phyloP scores from a whole-genome alignment of 2,888 invertebrate genomes.

The Seira sanloemensis region DNA sequence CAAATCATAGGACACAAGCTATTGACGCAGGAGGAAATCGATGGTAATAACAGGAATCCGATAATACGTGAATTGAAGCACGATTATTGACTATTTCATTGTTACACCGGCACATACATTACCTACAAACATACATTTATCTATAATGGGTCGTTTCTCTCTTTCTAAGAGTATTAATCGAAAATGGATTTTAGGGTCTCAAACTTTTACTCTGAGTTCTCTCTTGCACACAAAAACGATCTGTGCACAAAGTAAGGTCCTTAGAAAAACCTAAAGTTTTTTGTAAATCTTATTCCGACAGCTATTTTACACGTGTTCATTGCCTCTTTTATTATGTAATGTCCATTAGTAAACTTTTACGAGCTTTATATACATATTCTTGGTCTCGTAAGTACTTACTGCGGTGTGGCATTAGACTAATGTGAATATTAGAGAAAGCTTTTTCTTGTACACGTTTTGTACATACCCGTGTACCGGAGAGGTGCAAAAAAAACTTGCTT shows the following conservation, averaged over 20 bases:
- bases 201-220: neutral
- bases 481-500: constrained; percentile 16
- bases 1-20: no score
- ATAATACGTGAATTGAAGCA: constrained; percentile 35
- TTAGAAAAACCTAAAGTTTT: neutral
- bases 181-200: constrained; percentile 1
- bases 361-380: constrained; percentile 9
- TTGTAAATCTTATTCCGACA: constrained; percentile 29
- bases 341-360: constrained; percentile 18
- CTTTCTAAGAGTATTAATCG: neutral
- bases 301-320: constrained; percentile 46
- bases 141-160: neutral
- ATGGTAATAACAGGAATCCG: constrained; percentile 29
- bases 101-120: constrained; percentile 6
- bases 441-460: neutral
- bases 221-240: neutral
- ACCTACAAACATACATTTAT: no score
- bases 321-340: constrained; percentile 23
- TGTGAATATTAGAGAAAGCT: no score
- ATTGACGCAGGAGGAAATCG: neutral
- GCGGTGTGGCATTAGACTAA: no score
- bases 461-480: neutral
- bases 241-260: no score
- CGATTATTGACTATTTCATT: constrained; percentile 23
- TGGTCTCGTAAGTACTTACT: neutral